Conservation (phyloP, 2,797 vertebrate species). For the Champsocephalus esox region DNA sequence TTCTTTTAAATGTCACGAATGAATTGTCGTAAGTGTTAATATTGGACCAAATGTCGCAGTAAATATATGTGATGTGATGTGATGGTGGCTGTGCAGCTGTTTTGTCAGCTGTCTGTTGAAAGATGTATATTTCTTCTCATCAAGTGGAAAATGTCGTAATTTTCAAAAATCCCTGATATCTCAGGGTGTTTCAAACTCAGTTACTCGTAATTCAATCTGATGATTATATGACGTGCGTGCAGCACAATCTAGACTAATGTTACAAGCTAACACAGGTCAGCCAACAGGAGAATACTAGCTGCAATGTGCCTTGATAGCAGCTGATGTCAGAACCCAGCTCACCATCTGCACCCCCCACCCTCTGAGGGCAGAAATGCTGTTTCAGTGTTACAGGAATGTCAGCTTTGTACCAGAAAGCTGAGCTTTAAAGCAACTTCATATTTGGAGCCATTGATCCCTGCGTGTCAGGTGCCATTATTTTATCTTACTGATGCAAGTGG, state of each 20-base stretch:
- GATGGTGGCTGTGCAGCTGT: background rate
- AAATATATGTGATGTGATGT: background rate
- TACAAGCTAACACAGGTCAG: background rate
- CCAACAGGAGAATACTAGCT: slow-evolving; percentile 4
- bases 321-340: slow-evolving; percentile 6
- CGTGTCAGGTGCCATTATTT: slow-evolving; percentile 3
- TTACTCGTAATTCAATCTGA: background rate
- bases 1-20: background rate
- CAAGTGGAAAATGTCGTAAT: background rate
- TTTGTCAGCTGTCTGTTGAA: background rate
- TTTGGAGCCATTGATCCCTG: background rate
- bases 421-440: slow-evolving; percentile 1
- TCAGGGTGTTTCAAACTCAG: background rate
- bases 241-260: background rate
- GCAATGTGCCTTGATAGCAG: slow-evolving; percentile 1
- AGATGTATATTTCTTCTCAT: background rate
- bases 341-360: background rate
- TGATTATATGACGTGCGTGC: background rate
- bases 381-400: background rate
- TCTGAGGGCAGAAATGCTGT: background rate
- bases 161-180: background rate
- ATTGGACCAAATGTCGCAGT: background rate
- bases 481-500: background rate
- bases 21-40: background rate
- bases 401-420: background rate